These are phyloP conservation scores for Pipistrellus nathusii DNA, from an alignment of 2,797 vertebrate species.

Conservation along the genomic window DNA sequence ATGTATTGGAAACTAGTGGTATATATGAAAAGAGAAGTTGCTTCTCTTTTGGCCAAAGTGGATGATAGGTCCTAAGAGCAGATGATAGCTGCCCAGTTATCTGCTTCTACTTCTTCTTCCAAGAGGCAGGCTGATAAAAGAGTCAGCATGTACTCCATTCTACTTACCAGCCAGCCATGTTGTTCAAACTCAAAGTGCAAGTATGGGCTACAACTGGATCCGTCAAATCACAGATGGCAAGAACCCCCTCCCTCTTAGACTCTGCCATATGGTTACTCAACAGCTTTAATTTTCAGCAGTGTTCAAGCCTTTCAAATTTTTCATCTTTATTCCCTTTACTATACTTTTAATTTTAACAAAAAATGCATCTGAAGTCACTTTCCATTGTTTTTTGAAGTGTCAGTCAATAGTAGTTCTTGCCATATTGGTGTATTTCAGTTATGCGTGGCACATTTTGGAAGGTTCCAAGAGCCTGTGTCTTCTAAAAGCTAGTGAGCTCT, in stretches of 20 bases:
- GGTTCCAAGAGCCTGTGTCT: neutral
- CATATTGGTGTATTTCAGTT: neutral
- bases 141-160: neutral
- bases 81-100: neutral
- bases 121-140: neutral
- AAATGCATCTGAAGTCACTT: neutral
- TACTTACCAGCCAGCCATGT: neutral
- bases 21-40: neutral
- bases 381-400: neutral
- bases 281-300: neutral
- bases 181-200: neutral
- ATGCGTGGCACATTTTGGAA: neutral
- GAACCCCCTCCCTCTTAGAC: neutral
- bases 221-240: neutral
- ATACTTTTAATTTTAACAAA: slow-evolving; percentile 33
- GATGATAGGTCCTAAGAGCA: neutral
- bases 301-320: neutral
- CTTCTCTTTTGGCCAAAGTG: neutral
- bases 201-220: neutral
- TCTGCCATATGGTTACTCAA: neutral
- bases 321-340: neutral
- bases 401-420: neutral
- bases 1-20: neutral
- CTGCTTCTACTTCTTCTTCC: neutral
- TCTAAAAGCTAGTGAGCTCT: neutral